A percentile compares a stretch with the other conserved stretches of the same genome.
phyloP scores from a whole-genome alignment of 2,113 vertebrate species.

The Nycticorax nycticorax region DNA sequence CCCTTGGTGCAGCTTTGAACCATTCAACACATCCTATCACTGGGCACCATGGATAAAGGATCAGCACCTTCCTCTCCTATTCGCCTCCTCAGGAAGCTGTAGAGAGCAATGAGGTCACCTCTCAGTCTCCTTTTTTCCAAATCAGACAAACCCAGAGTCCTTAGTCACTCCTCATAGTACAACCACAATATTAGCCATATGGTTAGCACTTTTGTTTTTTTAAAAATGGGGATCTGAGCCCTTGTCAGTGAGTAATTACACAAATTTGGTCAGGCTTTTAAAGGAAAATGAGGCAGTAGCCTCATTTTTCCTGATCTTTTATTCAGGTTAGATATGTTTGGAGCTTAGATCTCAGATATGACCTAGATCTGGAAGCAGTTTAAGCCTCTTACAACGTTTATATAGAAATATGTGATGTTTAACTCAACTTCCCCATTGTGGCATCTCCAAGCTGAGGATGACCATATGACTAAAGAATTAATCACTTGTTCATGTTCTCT shows the following conservation, averaged over 20 bases:
- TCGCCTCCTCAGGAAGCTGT: not conserved
- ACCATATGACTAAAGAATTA: not conserved
- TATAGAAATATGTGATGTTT: not conserved
- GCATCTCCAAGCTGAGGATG: not conserved
- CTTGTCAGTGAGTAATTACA: not conserved
- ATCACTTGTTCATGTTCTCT: not conserved
- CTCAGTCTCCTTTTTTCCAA: not conserved
- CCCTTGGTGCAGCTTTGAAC: not conserved
- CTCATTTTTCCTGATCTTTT: not conserved
- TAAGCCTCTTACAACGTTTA: not conserved
- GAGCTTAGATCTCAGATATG: not conserved
- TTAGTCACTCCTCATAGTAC: not conserved
- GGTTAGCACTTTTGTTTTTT: not conserved
- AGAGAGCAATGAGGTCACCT: not conserved
- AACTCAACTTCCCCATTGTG: not conserved
- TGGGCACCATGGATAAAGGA: not conserved
- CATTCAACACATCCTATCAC: not conserved
- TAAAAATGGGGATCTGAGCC: not conserved
- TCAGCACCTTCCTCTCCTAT: not conserved
- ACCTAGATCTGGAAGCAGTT: not conserved
- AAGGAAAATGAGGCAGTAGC: not conserved
- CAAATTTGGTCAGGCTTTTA: not conserved
- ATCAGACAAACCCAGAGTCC: not conserved
- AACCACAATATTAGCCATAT: not conserved
- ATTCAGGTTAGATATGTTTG: not conserved